These are phyloP conservation scores for Sebastes diploproa DNA, from an alignment of 2,797 vertebrate genomes.

Conservation along the genomic window DNA sequence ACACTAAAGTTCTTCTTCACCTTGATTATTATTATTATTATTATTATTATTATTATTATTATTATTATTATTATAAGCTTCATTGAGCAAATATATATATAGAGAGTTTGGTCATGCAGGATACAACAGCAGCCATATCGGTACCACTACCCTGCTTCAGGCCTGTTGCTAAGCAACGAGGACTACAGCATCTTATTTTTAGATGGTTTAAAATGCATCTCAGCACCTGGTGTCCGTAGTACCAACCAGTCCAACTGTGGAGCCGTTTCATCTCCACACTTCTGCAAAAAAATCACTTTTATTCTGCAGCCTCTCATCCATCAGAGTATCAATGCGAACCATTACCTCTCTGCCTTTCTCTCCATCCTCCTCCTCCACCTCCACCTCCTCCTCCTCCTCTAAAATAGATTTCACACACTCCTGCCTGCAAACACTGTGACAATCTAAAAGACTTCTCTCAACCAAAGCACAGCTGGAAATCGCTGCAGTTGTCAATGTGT, in stretches of 20 bases:
- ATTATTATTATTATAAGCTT: not conserved
- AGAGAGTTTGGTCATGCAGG: not conserved
- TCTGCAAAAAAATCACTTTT: not conserved
- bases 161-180: constrained; percentile 64
- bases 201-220: constrained; percentile 46
- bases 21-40: too few relatives aligned
- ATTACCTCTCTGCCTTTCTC: not conserved
- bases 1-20: too few relatives aligned
- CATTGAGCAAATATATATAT: not conserved
- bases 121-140: constrained; percentile 13
- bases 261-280: not conserved
- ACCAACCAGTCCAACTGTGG: not conserved
- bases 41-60: too few relatives aligned
- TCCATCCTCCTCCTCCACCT: not conserved
- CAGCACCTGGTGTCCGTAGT: not conserved
- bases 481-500: not conserved
- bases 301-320: not conserved
- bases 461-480: not conserved
- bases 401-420: not conserved
- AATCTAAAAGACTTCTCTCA: not conserved
- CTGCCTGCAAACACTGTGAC: not conserved
- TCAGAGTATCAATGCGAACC: not conserved
- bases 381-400: not conserved
- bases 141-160: constrained; percentile 3
- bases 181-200: constrained; percentile 65